Percentiles rank a stretch among this genome's conserved stretches.
Conservation (phyloP, 2,888 invertebrate genomes). For the Nipponacmea schrenckii region DNA sequence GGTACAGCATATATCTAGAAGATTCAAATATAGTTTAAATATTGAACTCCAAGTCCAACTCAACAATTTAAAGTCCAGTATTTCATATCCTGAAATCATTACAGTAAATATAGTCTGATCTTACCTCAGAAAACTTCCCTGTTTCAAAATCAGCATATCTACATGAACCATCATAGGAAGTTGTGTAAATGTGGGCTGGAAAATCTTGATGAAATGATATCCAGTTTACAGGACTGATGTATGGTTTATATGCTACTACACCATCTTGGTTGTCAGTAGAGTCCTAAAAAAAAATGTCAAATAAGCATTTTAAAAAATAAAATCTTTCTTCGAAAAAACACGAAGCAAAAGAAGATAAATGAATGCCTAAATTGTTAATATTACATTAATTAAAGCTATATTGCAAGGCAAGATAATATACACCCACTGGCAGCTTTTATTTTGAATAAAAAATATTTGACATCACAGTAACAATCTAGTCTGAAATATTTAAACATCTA, state of each 20-base stretch:
- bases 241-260: conserved; percentile 60
- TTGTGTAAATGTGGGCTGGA: conserved; percentile 52
- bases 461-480: no score
- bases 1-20: conserved; percentile 60
- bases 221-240: conserved; percentile 64
- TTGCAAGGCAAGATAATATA: no score
- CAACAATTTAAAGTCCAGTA: background rate
- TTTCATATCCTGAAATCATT: background rate
- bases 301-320: no score
- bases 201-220: conserved; percentile 54
- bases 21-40: background rate
- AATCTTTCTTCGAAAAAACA: no score
- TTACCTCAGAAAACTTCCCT: conserved; percentile 63
- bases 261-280: conserved; percentile 33
- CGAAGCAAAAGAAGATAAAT: no score
- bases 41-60: no score
- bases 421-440: no score
- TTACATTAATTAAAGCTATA: no score
- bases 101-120: background rate
- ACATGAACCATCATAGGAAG: conserved; percentile 68
- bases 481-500: no score
- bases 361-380: no score
- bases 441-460: no score
- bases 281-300: background rate
- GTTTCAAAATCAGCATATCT: conserved; percentile 65